Percentiles rank a stretch among this genome's conserved stretches.
These are phyloP conservation scores for Camponotus floridanus DNA, from an alignment of 1,140 invertebrate species.

Conservation along the genomic window DNA sequence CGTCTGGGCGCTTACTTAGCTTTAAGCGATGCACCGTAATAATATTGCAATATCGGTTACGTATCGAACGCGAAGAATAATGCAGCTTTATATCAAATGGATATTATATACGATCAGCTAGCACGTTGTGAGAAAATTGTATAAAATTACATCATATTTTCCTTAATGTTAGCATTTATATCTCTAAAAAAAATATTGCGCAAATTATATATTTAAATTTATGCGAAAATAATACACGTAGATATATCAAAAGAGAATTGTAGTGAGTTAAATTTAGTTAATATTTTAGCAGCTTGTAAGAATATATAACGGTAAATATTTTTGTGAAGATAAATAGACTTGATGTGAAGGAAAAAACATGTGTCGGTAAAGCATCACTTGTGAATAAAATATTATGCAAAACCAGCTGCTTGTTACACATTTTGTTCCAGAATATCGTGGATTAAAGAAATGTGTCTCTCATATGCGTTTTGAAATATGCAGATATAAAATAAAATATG, in stretches of 20 bases:
- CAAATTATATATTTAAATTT: neutral
- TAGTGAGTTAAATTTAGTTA: neutral
- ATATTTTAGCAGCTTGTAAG: slow-evolving; percentile 1
- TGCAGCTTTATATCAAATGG: slow-evolving; percentile 22
- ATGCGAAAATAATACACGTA: neutral
- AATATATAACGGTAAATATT: neutral
- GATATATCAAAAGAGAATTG: neutral
- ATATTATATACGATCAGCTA: neutral
- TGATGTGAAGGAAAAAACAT: slow-evolving; percentile 11
- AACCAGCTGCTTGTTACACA: slow-evolving; percentile 17
- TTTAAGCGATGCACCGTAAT: slow-evolving; percentile 41
- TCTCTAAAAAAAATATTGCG: neutral
- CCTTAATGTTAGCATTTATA: neutral
- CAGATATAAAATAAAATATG: slow-evolving; percentile 39
- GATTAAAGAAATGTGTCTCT: slow-evolving; percentile 38
- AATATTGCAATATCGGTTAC: slow-evolving; percentile 46
- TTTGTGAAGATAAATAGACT: slow-evolving; percentile 6
- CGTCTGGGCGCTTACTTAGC: slow-evolving; percentile 69
- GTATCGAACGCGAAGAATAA: slow-evolving; percentile 30
- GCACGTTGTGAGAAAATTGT: neutral
- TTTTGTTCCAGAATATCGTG: slow-evolving; percentile 23
- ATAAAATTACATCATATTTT: neutral
- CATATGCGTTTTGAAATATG: slow-evolving; percentile 38
- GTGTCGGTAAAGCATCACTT: slow-evolving; percentile 20
- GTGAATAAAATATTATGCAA: slow-evolving; percentile 24